Evolutionary conservation across 2,888 invertebrate species (phyloP).

Genomic region (Ceriagrion tenellum): DNA sequence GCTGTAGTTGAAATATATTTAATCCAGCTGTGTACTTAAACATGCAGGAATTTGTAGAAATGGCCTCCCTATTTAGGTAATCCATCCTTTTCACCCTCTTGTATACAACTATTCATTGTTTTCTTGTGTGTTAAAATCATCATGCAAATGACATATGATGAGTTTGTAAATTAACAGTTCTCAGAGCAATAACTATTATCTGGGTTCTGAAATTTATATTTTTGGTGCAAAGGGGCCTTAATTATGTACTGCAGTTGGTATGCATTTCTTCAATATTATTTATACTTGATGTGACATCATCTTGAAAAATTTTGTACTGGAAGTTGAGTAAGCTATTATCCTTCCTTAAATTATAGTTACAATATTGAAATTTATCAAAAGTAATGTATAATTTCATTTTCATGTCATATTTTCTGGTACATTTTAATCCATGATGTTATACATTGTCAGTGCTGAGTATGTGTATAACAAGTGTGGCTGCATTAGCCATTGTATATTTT

Average conservation of each 20-base stretch:
- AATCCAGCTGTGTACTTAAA: slow-evolving; percentile 61
- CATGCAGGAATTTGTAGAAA: slow-evolving; percentile 58
- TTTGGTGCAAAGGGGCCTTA: slow-evolving; percentile 69
- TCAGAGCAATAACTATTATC: slow-evolving; percentile 68
- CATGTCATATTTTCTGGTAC: slow-evolving; percentile 66
- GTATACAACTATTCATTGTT: slow-evolving; percentile 62
- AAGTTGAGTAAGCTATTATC: slow-evolving; percentile 65
- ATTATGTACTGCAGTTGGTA: slow-evolving; percentile 66
- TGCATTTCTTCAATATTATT: slow-evolving; percentile 68
- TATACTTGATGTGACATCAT: slow-evolving; percentile 58
- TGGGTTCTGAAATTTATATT: slow-evolving; percentile 68
- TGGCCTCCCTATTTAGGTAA: slow-evolving; percentile 59
- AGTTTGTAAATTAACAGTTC: slow-evolving; percentile 65
- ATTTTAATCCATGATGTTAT: slow-evolving; percentile 63
- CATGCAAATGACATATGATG: slow-evolving; percentile 64
- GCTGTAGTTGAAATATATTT: slow-evolving; percentile 46
- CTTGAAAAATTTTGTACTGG: slow-evolving; percentile 66
- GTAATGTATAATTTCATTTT: slow-evolving; percentile 61
- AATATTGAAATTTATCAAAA: slow-evolving; percentile 66
- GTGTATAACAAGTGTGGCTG: slow-evolving; percentile 63
- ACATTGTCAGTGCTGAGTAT: slow-evolving; percentile 58
- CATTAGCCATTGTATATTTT: slow-evolving; percentile 67
- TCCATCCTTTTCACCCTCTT: slow-evolving; percentile 60
- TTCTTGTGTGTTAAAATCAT: slow-evolving; percentile 59
- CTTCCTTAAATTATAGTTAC: slow-evolving; percentile 52